Conservation (phyloP, 2,797 vertebrate genomes). For the Ceryle rudis region DNA sequence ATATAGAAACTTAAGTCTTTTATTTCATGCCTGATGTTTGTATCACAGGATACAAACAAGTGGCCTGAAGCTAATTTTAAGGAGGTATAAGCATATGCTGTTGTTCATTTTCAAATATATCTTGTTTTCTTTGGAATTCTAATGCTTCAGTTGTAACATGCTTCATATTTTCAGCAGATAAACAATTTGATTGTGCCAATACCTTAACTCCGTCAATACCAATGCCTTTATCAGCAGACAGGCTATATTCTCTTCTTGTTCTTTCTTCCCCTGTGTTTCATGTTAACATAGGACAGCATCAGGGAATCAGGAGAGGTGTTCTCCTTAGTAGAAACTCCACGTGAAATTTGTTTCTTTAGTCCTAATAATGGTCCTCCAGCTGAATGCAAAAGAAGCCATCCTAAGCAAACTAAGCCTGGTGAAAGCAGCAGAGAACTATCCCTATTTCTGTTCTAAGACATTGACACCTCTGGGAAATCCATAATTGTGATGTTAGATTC, state of each 20-base stretch:
- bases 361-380: neutral
- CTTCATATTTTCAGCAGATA: conserved; percentile 23
- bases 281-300: neutral
- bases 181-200: neutral
- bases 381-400: neutral
- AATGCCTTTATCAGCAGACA: neutral
- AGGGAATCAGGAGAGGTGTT: neutral
- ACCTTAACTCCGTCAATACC: neutral
- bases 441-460: neutral
- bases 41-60: neutral
- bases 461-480: neutral
- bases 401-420: neutral
- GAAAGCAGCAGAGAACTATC: neutral
- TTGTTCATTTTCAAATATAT: conserved; percentile 25
- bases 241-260: neutral
- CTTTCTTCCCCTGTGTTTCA: neutral
- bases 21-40: neutral
- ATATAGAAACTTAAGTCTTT: neutral
- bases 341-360: neutral
- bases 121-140: conserved; percentile 19
- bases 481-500: neutral
- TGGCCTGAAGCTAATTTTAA: conserved; percentile 50
- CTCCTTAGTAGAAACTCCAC: neutral
- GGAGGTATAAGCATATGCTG: conserved; percentile 19
- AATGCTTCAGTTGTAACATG: conserved; percentile 17